A percentile compares a stretch with the other conserved stretches of the same genome.
phyloP scores from a whole-genome alignment of 2,113 vertebrate genomes.

The Hydrolagus affinis region DNA sequence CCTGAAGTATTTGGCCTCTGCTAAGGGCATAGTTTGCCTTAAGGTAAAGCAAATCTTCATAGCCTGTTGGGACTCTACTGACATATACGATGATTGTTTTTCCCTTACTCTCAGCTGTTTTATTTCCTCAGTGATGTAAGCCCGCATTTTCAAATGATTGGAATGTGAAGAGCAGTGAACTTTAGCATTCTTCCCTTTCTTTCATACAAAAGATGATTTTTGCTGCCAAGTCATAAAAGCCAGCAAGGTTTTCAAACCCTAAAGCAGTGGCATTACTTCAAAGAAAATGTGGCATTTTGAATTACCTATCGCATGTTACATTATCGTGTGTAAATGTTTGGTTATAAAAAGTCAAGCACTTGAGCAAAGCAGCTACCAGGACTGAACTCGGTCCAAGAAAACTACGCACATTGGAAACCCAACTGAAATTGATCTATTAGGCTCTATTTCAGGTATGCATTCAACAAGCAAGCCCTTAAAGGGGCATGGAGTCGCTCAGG shows the following conservation, averaged over 20 bases:
- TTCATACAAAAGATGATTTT: neutral
- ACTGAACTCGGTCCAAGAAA: neutral
- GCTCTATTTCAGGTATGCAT: neutral
- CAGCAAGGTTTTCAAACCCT: neutral
- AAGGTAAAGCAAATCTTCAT: neutral
- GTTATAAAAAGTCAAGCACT: neutral
- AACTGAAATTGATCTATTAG: neutral
- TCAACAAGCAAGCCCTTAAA: neutral
- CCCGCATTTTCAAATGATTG: neutral
- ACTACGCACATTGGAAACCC: neutral
- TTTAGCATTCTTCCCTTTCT: neutral
- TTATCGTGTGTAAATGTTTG: neutral
- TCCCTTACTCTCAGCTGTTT: neutral
- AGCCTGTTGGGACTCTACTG: too few species aligned
- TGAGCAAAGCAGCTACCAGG: neutral
- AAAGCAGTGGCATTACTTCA: neutral
- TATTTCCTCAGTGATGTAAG: neutral
- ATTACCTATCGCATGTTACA: neutral
- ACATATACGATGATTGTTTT: neutral
- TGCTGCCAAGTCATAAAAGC: slow-evolving; percentile 16
- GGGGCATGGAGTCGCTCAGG: neutral
- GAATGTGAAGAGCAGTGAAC: neutral
- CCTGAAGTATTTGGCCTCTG: neutral
- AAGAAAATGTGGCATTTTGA: neutral
- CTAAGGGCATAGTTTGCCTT: neutral